These are phyloP conservation scores for Halocynthia roretzi DNA, from an alignment of 23 tunicate genomes.

Conservation along the genomic window DNA sequence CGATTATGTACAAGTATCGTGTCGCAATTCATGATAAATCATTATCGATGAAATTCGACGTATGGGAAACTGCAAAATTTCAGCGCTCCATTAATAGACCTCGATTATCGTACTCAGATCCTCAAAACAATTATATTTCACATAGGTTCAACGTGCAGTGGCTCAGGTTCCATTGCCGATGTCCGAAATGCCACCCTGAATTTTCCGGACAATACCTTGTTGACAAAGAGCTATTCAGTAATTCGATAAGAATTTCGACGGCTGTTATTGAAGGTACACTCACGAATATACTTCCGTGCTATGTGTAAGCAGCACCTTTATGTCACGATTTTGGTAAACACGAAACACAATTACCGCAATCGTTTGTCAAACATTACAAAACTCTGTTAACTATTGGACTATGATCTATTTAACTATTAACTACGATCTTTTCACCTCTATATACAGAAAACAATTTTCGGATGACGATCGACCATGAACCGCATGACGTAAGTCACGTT, in stretches of 20 bases:
- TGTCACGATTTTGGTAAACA: background rate
- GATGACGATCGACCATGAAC: constrained; percentile 32
- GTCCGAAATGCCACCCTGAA: constrained; percentile 29
- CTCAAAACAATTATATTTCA: too few species aligned
- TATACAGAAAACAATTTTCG: constrained; percentile 31
- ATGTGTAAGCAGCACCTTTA: too few species aligned
- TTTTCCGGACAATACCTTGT: constrained; percentile 27
- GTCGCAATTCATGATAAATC: too few species aligned
- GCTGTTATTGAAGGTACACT: background rate
- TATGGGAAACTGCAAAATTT: too few species aligned
- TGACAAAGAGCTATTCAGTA: constrained; percentile 15
- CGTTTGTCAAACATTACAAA: background rate
- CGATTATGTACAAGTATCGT: too few species aligned
- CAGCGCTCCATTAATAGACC: too few species aligned
- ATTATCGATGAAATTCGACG: too few species aligned
- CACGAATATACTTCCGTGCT: background rate
- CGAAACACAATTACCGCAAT: background rate
- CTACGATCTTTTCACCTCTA: constrained; percentile 16
- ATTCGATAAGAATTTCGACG: background rate
- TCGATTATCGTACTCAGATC: too few species aligned
- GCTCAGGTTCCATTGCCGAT: constrained; percentile 63
- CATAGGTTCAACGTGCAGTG: constrained; percentile 44
- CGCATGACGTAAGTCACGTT: constrained; percentile 17
- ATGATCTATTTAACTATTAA: background rate
- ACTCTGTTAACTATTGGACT: too few species aligned